Base-by-base conservation (phyloP, 2,113 vertebrate genomes). In the Megaceryle torquata region DNA sequence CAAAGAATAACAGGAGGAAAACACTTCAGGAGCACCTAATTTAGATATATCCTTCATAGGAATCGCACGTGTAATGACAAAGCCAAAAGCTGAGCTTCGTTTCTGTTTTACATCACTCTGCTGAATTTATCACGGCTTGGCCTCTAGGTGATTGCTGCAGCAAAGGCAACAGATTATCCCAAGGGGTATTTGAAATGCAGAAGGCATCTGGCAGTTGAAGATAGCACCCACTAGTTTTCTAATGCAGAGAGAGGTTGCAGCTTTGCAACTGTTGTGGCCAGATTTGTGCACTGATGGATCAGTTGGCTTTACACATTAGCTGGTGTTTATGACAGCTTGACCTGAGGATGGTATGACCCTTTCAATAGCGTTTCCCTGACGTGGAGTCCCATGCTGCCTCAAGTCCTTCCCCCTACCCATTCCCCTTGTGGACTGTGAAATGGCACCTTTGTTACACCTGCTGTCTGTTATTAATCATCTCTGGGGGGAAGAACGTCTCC, bases 241-340 rank as follows among this genome's bases (percentile, higher is more conserved):
- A 22, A 8, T 11, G 13, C 6, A 37, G 86, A 6, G 0, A 0
- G 50, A 77, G 25, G 13, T 6, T 74, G 46, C 0, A 1, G 43
- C 9, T 84, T 33, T 39, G 26, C 39, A 29, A 14, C 56, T 5
- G 5, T 31, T 44, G 7, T 19, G 41, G 16, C 11, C 43, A 13
- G 31, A 14, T 67, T 12, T n/a, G n/a, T 37, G 46, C 50, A 0
- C n/a, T 84, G 43, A 86, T 77, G n/a, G 31, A 28, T 46, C 48
- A 22, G 8, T 3, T 50, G 64, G 29, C 46, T 75, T 63, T 20
- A 39, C 25, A 16, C 69, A 43, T 13, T 44, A 46, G 44, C 15
- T 1, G 2, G 18, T 56, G 41, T 13, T 31, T 54, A 11, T 4
- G 1, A 7, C 26, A 50, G 44, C 8, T 15, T 74, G 60, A 33